Percentiles rank a stretch among this genome's conserved stretches.
Conservation (phyloP, 2,888 invertebrate species). For the Sminthurinus aureus region DNA sequence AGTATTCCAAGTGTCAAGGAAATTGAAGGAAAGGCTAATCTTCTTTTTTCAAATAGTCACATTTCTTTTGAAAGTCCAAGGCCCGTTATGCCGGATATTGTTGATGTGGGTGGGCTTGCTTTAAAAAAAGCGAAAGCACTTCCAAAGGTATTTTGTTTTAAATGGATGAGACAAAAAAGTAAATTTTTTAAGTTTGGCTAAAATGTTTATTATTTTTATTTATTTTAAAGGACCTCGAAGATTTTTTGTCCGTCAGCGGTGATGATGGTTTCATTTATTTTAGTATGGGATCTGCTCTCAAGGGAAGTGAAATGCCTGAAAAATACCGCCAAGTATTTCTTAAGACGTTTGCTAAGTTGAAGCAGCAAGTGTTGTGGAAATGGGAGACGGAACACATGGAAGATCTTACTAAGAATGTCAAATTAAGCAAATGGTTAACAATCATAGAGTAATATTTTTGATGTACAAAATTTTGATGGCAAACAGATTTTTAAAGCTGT, state of each 20-base stretch:
- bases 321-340: conserved; percentile 74
- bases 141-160: conserved; percentile 61
- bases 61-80: conserved; percentile 48
- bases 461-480: no score
- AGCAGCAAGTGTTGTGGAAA: conserved; percentile 85
- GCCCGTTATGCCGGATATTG: conserved; percentile 56
- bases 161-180: no score
- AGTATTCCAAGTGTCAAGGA: conserved; percentile 52
- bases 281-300: conserved; percentile 85
- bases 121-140: conserved; percentile 76
- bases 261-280: conserved; percentile 79
- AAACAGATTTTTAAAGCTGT: no score
- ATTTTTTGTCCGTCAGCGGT: conserved; percentile 64
- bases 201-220: no score
- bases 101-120: conserved; percentile 60
- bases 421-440: conserved; percentile 69
- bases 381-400: conserved; percentile 73
- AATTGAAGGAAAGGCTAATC: conserved; percentile 55
- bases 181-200: no score
- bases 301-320: conserved; percentile 81
- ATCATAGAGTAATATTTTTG: no score
- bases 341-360: conserved; percentile 76
- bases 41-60: conserved; percentile 58
- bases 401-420: conserved; percentile 70
- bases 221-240: conserved; percentile 38